Evolutionary conservation across 2,113 vertebrate genomes (phyloP), one percentile per base, ranked within the genome.

Genomic region (Neogale vison): DNA sequence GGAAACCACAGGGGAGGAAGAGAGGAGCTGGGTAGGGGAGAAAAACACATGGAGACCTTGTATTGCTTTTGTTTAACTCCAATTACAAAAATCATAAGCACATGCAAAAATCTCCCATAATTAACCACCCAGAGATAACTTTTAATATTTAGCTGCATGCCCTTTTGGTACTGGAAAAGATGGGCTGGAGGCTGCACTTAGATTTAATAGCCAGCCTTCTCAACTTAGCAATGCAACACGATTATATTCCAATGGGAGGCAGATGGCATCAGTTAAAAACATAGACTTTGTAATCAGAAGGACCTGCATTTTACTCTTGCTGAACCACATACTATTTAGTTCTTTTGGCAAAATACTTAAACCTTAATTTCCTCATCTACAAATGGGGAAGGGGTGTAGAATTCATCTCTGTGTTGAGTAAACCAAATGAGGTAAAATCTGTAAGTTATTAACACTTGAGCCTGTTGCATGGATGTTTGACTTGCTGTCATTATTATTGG

Each of bases 41-140:
- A 42, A 95, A 83, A 87, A 57, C 69, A 96, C 45, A 79, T 0
- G n/a, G 90, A 94, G 83, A 81, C 74, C 61, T 90, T 96, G 96
- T 81, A 93, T 81, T 90, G 83, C 84, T 88, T 97, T 97, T 94
- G 94, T 84, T 95, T 91, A 96, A 90, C 72, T 93, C 95, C 96
- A 94, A 97, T 97, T 97, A 97, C 84, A 95, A 89, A 97, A 98
- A 96, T 76, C 83, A 97, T 93, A 96, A 96, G 95, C 96, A 90
- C 74, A 71, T 2, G 15, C 88, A 90, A 82, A 96, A 88, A n/a
- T 96, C 50, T 72, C 69, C 84, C 29, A 23, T 82, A 90, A 97
- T 97, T 98, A 97, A 96, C 94, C 69, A 83, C 63, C 83, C 83
- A 71, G 94, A 95, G 95, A 95, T 80, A 95, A 93, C 74, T 79